Base-by-base conservation (phyloP, 1,140 invertebrate species). In the Bilobella aurantiaca region DNA sequence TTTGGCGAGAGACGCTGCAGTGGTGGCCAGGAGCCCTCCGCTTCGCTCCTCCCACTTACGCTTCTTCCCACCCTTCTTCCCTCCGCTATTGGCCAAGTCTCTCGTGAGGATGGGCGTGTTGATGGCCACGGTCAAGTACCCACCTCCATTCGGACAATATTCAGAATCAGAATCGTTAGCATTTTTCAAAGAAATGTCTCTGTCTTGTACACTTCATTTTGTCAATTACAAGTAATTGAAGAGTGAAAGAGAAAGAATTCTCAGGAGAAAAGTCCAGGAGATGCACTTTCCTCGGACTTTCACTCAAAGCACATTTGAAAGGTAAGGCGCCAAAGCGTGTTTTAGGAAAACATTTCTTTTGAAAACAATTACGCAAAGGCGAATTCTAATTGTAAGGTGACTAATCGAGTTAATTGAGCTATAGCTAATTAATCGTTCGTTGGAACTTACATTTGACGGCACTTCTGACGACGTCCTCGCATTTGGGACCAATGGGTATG, bases 1-100 rank as follows among this genome's bases (percentile, higher is more conserved):
- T 25, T 61, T 53, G 25, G 18, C 47, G 23, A 46, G 37, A 2
- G 49, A 25, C 1, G 49, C 60, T 28, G 65, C 67, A 23, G 62
- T 63, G n/a, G 31, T n/a, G 1, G 65, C 63, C 2, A 67, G 5
- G 5, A 61, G 58, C 66, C 70, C 70, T 8, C 65, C 64, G 21
- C 32, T 58, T 25, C 62, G 21, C 37, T 67, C 63, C 58, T 72
- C 70, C 29, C 67, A 65, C 59, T 69, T 72, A 25, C 68, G 63
- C 53, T 69, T 69, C 34, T 69, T 72, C n/a, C 67, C 67, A 23
- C 34, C 62, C 58, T 66, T 63, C 37, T 46, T 58, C 21, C 21
- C 21, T 12, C 30, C 25, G 32, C 3, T 21, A 42, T 37, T 61
- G 65, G 31, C 65, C 58, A n/a, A n/a, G n/a, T 63, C 64, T 30